Evolutionary conservation across 2,113 vertebrate species (phyloP).

Genomic region (Rhea pennata): DNA sequence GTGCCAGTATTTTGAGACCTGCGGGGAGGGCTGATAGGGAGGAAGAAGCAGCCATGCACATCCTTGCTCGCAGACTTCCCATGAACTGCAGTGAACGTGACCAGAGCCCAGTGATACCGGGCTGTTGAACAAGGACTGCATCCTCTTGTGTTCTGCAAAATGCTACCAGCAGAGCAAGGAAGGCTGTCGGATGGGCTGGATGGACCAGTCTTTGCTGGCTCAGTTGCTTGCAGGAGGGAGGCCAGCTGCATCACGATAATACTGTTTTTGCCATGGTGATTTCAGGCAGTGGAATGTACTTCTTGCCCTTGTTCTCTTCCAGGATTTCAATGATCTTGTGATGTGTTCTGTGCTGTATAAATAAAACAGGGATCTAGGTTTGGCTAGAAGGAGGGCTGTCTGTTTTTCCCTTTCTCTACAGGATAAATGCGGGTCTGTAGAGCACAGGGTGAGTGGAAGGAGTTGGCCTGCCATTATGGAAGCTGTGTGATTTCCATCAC

Average conservation of each 20-base stretch:
- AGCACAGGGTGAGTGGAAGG: not conserved
- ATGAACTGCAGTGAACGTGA: not conserved
- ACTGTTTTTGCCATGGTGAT: not conserved
- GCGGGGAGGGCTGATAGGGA: constrained; percentile 28
- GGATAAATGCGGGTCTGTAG: not conserved
- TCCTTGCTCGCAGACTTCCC: not conserved
- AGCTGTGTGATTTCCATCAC: not conserved
- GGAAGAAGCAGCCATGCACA: not conserved
- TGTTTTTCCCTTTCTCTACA: not conserved
- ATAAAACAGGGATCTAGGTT: not conserved
- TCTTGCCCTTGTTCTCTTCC: not conserved
- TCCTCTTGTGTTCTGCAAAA: fast-evolving
- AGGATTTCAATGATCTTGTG: not conserved
- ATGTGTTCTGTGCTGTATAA: not conserved
- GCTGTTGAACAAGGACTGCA: not conserved
- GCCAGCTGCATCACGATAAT: fast-evolving
- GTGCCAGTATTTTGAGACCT: constrained; percentile 82
- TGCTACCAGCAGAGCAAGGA: not conserved
- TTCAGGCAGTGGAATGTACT: constrained; percentile 1
- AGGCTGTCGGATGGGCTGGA: not conserved
- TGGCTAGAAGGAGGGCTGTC: not conserved
- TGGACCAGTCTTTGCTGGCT: fast-evolving
- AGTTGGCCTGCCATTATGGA: not conserved
- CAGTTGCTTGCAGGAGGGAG: not conserved
- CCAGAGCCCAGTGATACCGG: fast-evolving